These are phyloP conservation scores for Syngnathus rostellatus DNA, from an alignment of 2,797 vertebrate genomes.

Conservation along the genomic window DNA sequence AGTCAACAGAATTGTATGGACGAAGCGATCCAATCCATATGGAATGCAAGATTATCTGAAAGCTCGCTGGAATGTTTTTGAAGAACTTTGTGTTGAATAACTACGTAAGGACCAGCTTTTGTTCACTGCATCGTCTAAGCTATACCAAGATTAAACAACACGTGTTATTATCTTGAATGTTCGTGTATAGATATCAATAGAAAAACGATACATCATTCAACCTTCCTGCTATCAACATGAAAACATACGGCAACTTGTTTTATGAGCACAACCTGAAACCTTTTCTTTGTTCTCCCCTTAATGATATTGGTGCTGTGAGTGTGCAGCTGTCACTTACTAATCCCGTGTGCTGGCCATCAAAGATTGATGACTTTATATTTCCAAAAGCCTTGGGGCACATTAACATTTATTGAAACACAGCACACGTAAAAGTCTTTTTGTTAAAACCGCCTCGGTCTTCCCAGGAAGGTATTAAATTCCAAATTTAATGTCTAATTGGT, in stretches of 20 bases:
- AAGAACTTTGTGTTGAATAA: too few relatives aligned
- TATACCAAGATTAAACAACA: too few relatives aligned
- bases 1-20: background rate
- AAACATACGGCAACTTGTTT: too few relatives aligned
- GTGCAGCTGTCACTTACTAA: conserved; percentile 23
- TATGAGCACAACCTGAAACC: background rate
- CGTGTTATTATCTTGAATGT: too few relatives aligned
- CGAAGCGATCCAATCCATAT: conserved; percentile 7
- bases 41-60: background rate
- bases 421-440: conserved; percentile 34
- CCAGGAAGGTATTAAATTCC: background rate
- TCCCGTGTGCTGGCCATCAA: background rate
- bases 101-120: too few relatives aligned
- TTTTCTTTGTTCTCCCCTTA: conserved; percentile 5
- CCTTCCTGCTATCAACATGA: too few relatives aligned
- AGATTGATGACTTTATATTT: conserved; percentile 60
- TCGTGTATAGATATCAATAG: too few relatives aligned
- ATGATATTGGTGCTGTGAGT: conserved; percentile 22
- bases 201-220: too few relatives aligned
- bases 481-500: conserved; percentile 16
- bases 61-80: too few relatives aligned
- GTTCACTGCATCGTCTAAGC: too few relatives aligned
- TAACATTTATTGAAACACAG: conserved; percentile 51
- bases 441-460: conserved; percentile 30
- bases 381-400: conserved; percentile 47